phyloP scores from a whole-genome alignment of 2,888 invertebrate genomes.

The Celastrina argiolus region DNA sequence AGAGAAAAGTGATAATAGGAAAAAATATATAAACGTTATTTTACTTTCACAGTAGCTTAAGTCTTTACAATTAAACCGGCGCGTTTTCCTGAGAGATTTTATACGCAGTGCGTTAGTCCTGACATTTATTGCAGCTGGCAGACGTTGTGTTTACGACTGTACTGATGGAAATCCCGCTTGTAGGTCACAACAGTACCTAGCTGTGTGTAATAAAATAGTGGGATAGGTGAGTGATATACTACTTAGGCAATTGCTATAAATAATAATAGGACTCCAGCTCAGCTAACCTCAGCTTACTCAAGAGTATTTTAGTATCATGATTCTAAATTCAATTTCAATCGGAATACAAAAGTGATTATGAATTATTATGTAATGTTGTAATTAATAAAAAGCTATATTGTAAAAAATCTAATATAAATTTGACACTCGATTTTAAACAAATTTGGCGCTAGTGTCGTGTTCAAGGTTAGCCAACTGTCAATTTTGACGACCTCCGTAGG shows the following conservation, averaged over 20 bases:
- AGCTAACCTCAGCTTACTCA: no score
- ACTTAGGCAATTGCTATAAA: background rate
- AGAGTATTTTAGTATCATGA: no score
- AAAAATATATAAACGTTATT: background rate
- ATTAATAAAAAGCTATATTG: no score
- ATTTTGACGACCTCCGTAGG: no score
- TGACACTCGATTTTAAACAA: no score
- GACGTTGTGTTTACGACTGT: constrained; percentile 35
- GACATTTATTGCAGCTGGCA: constrained; percentile 37
- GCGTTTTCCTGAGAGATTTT: constrained; percentile 31
- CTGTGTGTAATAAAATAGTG: background rate
- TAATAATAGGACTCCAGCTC: background rate
- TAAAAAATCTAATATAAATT: no score
- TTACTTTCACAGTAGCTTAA: background rate
- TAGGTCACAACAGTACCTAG: background rate
- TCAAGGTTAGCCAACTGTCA: no score
- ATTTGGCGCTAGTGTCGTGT: no score
- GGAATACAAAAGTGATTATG: no score
- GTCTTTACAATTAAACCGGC: background rate
- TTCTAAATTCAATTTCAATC: no score
- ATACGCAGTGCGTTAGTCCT: constrained; percentile 32
- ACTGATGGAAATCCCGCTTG: constrained; percentile 35
- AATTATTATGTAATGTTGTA: no score
- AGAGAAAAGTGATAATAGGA: background rate
- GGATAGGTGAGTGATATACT: background rate